Evolutionary conservation across 1,140 invertebrate genomes (phyloP).

Genomic region (Heterodera schachtii): DNA sequence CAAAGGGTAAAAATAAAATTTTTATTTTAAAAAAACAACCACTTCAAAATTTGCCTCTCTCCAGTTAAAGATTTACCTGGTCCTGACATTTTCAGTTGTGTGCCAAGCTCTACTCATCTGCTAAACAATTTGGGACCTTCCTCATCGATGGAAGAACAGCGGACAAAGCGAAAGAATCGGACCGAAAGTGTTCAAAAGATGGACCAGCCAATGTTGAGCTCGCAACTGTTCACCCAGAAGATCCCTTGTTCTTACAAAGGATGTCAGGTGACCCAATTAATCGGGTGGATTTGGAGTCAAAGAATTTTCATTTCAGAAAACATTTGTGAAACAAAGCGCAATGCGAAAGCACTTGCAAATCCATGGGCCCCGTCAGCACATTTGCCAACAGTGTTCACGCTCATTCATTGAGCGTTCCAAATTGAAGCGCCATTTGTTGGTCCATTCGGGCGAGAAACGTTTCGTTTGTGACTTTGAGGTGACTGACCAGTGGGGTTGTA

Average conservation of each 20-base stretch:
- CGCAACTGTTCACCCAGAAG: background rate
- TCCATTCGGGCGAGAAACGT: conserved; percentile 41
- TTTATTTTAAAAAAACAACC: too few species aligned
- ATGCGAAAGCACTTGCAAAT: conserved; percentile 47
- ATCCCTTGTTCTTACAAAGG: conserved; percentile 42
- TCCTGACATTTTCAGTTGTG: background rate
- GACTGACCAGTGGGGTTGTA: too few species aligned
- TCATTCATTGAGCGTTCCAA: conserved; percentile 48
- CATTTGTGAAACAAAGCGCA: conserved; percentile 32
- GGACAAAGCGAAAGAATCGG: background rate
- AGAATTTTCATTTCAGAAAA: conserved; percentile 17
- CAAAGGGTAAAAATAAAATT: too few species aligned
- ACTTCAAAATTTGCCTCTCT: too few species aligned
- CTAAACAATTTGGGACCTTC: too few species aligned
- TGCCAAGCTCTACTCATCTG: background rate
- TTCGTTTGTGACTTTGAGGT: conserved; percentile 36
- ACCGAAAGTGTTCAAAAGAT: background rate
- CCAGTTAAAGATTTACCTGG: too few species aligned
- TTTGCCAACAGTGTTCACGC: conserved; percentile 33
- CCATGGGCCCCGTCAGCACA: conserved; percentile 41
- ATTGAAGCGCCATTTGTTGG: conserved; percentile 38
- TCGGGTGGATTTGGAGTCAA: background rate
- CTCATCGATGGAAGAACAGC: background rate
- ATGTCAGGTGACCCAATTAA: conserved; percentile 15
- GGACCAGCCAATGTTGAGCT: background rate